Base-by-base conservation (phyloP, 1,140 invertebrate genomes). In the Halesus radiatus region DNA sequence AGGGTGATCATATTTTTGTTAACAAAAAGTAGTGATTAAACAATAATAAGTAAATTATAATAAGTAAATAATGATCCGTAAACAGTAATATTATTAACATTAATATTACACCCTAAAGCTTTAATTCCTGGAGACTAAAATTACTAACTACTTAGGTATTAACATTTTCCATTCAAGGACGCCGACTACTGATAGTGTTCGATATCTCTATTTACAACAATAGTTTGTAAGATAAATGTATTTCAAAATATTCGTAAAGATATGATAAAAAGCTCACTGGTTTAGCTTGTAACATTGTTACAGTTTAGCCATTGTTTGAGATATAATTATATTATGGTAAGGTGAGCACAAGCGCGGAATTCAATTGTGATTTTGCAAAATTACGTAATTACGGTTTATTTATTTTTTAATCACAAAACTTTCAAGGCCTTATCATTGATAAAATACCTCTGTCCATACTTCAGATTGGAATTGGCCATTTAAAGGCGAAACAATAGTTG, bases 161-260 rank as follows among this genome's bases (percentile, higher is more conserved):
- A 8, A 45, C 8, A 13, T 45, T 45, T 45, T 13, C 10, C 10
- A 45, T 45, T 45, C 0, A 37, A 37, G 1, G 37, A 45, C 8
- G 1, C 10, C 37, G 7, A 3, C 37, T 45, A 13, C 37, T 1
- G 0, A 32, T 32, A 32, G 7, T 32, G 6, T 32, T 45, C 10
- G 37, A 13, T 45, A 45, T 45, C 37, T 13, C 37, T 45, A 1
- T 45, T 45, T 13, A 45, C 1, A 45, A 45, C 10, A 45, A 45
- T 45, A 45, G 8, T 45, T 66, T n/a, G 26, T 26, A 32, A 66
- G 16, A 15, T 23, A 15, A 66, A 29, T 66, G 16, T 3, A 66
- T 37, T 66, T 66, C 62, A 22, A 66, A 64, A 66, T 66, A 66
- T 66, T 66, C 13, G n/a, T 37, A n/a, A 26, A 66, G 62, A 66